Percentiles rank a stretch among this genome's conserved stretches.
Conservation (phyloP, 2,113 vertebrate genomes). For the Perognathus longimembris region DNA sequence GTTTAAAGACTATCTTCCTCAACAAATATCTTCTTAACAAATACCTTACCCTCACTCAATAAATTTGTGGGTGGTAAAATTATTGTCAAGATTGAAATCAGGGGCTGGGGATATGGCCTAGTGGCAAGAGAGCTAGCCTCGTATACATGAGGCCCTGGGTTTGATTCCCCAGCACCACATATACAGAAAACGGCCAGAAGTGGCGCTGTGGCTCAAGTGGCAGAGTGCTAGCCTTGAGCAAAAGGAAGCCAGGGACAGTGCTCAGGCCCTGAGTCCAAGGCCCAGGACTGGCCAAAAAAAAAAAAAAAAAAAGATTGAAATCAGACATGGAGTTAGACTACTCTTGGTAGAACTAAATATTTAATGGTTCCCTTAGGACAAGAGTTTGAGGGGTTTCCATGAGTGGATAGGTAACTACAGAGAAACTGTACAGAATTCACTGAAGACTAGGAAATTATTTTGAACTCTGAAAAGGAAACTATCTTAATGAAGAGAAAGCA, state of each 20-base stretch:
- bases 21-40: no score
- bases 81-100: background rate
- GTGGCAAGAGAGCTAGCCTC: no score
- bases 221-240: no score
- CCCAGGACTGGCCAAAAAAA: no score
- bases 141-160: no score
- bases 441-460: background rate
- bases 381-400: background rate
- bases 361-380: background rate
- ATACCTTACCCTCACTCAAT: background rate
- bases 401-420: background rate
- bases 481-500: background rate
- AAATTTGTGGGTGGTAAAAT: background rate
- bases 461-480: background rate
- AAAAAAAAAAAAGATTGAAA: no score
- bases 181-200: no score
- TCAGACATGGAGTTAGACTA: background rate
- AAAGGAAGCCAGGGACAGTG: no score
- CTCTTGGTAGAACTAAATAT: background rate
- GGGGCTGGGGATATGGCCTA: no score
- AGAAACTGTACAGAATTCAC: background rate
- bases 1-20: background rate
- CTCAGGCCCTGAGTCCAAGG: no score
- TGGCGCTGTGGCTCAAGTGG: no score
- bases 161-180: no score